Percentiles rank a stretch among this genome's conserved stretches.
These are phyloP conservation scores for Podarcis lilfordi DNA, from an alignment of 2,797 vertebrate species.

Conservation along the genomic window DNA sequence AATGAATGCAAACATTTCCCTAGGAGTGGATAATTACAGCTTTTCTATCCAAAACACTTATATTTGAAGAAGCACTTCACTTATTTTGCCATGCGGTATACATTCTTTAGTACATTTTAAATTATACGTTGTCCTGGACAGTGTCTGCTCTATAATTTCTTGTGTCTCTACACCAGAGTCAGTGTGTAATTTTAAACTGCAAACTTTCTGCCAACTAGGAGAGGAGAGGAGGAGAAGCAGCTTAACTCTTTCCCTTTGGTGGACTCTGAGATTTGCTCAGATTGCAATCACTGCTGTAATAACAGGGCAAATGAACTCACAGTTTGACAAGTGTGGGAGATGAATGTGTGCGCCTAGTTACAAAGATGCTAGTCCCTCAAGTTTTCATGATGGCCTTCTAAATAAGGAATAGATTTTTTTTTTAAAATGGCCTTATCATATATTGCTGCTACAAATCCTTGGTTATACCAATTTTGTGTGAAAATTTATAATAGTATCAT, in stretches of 20 bases:
- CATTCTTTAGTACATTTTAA: conserved; percentile 91
- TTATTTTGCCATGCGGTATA: conserved; percentile 88
- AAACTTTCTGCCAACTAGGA: conserved; percentile 85
- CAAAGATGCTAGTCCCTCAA: conserved; percentile 62
- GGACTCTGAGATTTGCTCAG: conserved; percentile 58
- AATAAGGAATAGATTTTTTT: conserved; percentile 42
- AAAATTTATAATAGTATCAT: neutral
- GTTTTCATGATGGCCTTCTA: conserved; percentile 63
- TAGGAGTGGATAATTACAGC: conserved; percentile 92
- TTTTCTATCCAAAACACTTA: conserved; percentile 90
- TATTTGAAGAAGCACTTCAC: conserved; percentile 88
- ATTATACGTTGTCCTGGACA: conserved; percentile 92
- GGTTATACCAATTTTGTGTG: neutral
- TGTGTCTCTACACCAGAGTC: conserved; percentile 89
- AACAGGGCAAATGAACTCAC: conserved; percentile 51
- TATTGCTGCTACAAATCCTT: conserved; percentile 32
- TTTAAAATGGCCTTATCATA: conserved; percentile 37
- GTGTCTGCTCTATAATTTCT: conserved; percentile 91
- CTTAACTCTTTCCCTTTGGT: conserved; percentile 81
- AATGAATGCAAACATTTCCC: conserved; percentile 89
- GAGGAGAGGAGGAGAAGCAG: conserved; percentile 76
- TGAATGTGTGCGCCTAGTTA: conserved; percentile 48
- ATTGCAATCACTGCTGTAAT: conserved; percentile 40
- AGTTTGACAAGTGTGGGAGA: conserved; percentile 29
- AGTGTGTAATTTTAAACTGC: conserved; percentile 90